Base-by-base conservation (phyloP, 2,888 invertebrate species). In the Thumatha senex region DNA sequence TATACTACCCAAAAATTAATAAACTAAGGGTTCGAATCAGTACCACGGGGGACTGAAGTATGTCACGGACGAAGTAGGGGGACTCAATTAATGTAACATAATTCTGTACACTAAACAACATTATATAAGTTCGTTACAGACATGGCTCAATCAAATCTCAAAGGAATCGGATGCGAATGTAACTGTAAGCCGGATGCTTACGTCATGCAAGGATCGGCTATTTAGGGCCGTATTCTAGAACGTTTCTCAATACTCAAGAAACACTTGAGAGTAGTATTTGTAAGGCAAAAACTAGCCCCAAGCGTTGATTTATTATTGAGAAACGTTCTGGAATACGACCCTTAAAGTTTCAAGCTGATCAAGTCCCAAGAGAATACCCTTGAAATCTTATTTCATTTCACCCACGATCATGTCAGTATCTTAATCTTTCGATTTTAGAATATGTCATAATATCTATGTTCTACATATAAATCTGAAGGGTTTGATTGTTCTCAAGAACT, bases 381-480 rank as follows among this genome's bases (percentile, higher is more conserved):
- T 13, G 44, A 56, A 47, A 58, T 50, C 55, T 63, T 64, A 52
- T 50, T 64, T 53, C 51, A 63, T 58, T 49, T 57, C 34, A 29
- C 35, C 40, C 7, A 41, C 58, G 48, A 64, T 58, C 49, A 48
- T 46, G 52, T 39, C 29, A 38, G 10, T 40, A 42, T 30, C 36
- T 35, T 38, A 13, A 38, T 30, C 36, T 42, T 41, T 41, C 9
- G 14, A 12, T 36, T 14, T 35, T 15, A 15, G 35, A 36, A 35
- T 35, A 15, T 8, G 18, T 48, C 30, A 11, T 8, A n/a, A 35
- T 4, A 5, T 15, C 14, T 9, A 24, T 40, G 18, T 40, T 40
- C 39, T 38, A 38, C 15, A 38, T 45, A n/a, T 45, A 38, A 43
- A 43, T n/a, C n/a, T 43, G 33, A 12, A 9, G 34, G 15, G 33